Evolutionary conservation across 2,888 invertebrate species (phyloP).

Genomic region (Eupeodes latifasciatus): DNA sequence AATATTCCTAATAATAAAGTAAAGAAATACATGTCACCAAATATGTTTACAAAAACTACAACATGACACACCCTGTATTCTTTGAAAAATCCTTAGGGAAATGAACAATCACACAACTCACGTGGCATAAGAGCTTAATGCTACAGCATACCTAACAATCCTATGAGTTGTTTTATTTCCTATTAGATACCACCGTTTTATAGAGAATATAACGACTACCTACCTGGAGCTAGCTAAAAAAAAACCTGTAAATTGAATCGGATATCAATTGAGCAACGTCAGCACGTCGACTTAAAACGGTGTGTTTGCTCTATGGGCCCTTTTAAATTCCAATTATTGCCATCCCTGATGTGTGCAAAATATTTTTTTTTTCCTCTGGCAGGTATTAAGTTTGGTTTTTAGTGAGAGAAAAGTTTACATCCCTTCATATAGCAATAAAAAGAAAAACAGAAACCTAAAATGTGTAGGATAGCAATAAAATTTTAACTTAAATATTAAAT

Average conservation of each 20-base stretch:
- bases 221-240: background rate
- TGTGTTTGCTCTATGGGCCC: constrained; percentile 11
- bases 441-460: background rate
- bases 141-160: too few relatives aligned
- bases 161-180: constrained; percentile 9
- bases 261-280: constrained; percentile 24
- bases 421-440: too few relatives aligned
- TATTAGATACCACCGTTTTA: background rate
- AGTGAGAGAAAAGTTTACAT: too few relatives aligned
- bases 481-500: background rate
- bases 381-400: background rate
- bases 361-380: background rate
- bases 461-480: background rate
- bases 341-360: constrained; percentile 3
- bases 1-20: too few relatives aligned
- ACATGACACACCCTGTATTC: background rate
- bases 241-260: constrained; percentile 8
- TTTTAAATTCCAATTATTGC: constrained; percentile 26
- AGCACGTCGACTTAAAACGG: constrained; percentile 7
- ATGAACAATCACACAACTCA: background rate
- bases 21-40: too few relatives aligned
- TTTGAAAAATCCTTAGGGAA: background rate
- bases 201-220: background rate
- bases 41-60: too few relatives aligned
- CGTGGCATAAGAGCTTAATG: too few relatives aligned